Percentiles rank a stretch among this genome's conserved stretches.
Conservation (phyloP, 2,797 vertebrate species). For the Heteromormyrus szaboi region DNA sequence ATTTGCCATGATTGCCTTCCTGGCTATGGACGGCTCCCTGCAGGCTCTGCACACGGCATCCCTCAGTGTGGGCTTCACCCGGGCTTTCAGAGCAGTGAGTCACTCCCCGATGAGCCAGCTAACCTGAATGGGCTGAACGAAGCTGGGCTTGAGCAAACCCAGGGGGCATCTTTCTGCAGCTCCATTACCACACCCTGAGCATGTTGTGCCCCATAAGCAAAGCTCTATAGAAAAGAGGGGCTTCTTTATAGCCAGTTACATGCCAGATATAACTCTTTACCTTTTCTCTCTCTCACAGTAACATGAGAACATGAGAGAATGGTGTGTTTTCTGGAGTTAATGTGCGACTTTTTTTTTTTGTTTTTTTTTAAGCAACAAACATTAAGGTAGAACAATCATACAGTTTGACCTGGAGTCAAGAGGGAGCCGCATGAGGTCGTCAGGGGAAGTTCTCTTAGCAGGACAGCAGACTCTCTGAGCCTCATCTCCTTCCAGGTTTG, state of each 20-base stretch:
- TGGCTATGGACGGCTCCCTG: slow-evolving; percentile 81
- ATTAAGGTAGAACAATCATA: not conserved
- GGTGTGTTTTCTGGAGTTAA: not conserved
- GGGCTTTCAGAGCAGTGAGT: slow-evolving; percentile 90
- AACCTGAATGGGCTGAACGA: too few relatives aligned
- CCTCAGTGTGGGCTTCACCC: slow-evolving; percentile 83
- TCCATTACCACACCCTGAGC: not conserved
- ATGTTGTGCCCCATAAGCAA: not conserved
- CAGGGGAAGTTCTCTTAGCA: not conserved
- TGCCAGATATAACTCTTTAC: not conserved
- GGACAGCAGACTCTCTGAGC: not conserved
- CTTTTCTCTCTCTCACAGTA: not conserved
- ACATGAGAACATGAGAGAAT: not conserved
- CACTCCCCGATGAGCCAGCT: not conserved
- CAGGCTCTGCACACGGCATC: slow-evolving; percentile 70
- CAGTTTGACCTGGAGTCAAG: not conserved
- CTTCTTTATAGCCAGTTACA: not conserved
- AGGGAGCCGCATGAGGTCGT: not conserved
- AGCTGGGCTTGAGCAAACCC: not conserved
- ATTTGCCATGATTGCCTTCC: slow-evolving; percentile 88
- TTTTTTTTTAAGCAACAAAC: not conserved
- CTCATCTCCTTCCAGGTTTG: slow-evolving; percentile 68
- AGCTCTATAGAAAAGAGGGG: not conserved
- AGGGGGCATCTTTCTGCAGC: not conserved
- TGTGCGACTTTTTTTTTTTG: not conserved